Evolutionary conservation across 2,113 vertebrate species (phyloP), one percentile per base, ranked within the genome.

Genomic region (Paracanthobrama guichenoti): DNA sequence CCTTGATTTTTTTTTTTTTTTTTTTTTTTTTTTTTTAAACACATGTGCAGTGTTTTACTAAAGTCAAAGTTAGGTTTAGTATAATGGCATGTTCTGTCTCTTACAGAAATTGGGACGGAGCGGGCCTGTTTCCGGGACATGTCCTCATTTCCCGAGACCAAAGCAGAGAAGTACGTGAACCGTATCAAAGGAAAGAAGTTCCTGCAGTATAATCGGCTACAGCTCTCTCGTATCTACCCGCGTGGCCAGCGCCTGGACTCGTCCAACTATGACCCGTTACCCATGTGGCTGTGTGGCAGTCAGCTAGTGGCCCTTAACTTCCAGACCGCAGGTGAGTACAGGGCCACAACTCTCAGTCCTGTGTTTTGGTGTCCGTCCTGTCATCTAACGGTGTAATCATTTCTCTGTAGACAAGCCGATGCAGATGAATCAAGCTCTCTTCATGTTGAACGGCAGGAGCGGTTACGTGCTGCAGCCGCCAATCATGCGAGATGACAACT

Each of bases 401-500:
- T 7, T 35, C 71, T 72, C 10, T 10, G 44, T 91, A 99, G 98
- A 99, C 88, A 99, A 99, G 88, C 97, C 98, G 84, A 99, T 99
- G 98, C 98, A 99, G 94, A 98, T 99, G 97, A 99, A 99, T 91
- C 98, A 99, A 94, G 97, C 98, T 31, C 92, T 99, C 81, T 99
- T 99, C 93, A 95, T 97, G 96, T 92, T 97, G 26, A 97, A 95
- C 0, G 97, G 97, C 9, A 93, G 94, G 85, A 97, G 97, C 1
- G 98, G 98, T 48, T 99, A 98, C 0, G 96, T 99, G 86, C 92
- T 99, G 84, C 98, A 99, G 91, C 97, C 98, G 0, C 13, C 92
- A 85, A 95, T 96, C 91, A 99, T 99, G 98, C 94, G 97, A 59
- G 97, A 99, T 0, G 98, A 98, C 59, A 87, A 44, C 94, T 99